Conservation (phyloP, 2,888 invertebrate genomes). For the Polia nebulosa region DNA sequence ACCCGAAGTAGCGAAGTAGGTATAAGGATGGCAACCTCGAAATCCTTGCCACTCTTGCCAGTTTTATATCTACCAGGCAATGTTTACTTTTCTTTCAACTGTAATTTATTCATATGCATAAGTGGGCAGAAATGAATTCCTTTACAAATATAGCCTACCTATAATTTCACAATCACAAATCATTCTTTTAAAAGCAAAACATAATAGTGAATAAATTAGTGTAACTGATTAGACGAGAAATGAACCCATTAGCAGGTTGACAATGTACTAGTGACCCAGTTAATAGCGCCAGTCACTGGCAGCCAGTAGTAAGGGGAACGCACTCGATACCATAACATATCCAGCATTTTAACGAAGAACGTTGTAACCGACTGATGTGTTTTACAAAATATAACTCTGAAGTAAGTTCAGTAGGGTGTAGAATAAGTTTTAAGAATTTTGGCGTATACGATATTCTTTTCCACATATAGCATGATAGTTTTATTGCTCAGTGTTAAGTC, state of each 20-base stretch:
- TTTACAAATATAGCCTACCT: not conserved
- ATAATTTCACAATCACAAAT: conserved; percentile 21
- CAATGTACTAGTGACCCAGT: conserved; percentile 55
- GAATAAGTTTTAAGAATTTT: not conserved
- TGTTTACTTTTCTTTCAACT: no score
- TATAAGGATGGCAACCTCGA: no score
- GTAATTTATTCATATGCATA: no score
- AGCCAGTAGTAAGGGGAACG: conserved; percentile 25
- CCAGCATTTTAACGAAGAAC: not conserved
- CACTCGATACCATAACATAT: conserved; percentile 39
- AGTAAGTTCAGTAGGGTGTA: fast-evolving
- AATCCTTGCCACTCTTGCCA: no score
- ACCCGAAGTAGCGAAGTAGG: no score
- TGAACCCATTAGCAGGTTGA: conserved; percentile 54
- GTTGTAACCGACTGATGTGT: not conserved
- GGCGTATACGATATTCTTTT: not conserved
- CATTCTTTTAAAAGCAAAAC: conserved; percentile 46
- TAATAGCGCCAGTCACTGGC: conserved; percentile 48
- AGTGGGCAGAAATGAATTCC: no score
- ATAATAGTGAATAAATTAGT: conserved; percentile 47
- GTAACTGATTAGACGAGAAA: conserved; percentile 52
- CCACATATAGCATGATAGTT: not conserved
- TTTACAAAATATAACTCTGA: not conserved
- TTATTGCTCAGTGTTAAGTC: conserved; percentile 1
- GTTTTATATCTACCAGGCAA: no score